These are phyloP conservation scores for Paramormyrops hopkinsi DNA, from an alignment of 2,797 vertebrate species.

Conservation along the genomic window DNA sequence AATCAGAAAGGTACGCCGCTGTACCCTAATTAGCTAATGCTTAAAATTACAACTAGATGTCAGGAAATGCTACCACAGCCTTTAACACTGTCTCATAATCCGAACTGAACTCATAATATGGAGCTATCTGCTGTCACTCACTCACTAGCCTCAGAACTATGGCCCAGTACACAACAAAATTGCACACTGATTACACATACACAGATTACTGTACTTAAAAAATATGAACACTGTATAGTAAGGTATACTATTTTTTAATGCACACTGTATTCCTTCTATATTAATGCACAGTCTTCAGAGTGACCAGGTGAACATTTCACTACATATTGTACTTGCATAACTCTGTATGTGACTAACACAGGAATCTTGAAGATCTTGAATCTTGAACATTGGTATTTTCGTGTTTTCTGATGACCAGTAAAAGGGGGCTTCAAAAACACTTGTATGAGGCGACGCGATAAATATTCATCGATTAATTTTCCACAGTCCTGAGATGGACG, in stretches of 20 bases:
- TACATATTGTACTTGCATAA: neutral
- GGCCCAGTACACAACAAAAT: neutral
- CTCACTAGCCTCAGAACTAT: neutral
- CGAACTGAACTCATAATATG: neutral
- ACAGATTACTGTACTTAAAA: neutral
- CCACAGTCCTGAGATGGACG: neutral
- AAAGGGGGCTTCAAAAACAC: neutral
- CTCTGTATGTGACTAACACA: neutral
- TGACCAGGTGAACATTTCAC: neutral
- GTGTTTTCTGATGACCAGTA: neutral
- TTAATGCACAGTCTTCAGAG: neutral
- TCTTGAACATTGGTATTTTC: neutral
- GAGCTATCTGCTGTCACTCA: neutral
- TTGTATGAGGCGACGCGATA: neutral
- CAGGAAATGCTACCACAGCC: neutral
- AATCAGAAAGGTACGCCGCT: neutral
- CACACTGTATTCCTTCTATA: neutral
- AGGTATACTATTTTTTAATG: neutral
- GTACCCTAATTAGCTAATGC: neutral
- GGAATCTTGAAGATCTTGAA: neutral
- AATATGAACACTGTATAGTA: neutral
- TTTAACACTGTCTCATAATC: neutral
- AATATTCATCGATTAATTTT: neutral
- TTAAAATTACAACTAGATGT: neutral
- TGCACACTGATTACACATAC: neutral